These are phyloP conservation scores for Electrophaes corylata DNA, from an alignment of 2,888 invertebrate species.

Conservation along the genomic window DNA sequence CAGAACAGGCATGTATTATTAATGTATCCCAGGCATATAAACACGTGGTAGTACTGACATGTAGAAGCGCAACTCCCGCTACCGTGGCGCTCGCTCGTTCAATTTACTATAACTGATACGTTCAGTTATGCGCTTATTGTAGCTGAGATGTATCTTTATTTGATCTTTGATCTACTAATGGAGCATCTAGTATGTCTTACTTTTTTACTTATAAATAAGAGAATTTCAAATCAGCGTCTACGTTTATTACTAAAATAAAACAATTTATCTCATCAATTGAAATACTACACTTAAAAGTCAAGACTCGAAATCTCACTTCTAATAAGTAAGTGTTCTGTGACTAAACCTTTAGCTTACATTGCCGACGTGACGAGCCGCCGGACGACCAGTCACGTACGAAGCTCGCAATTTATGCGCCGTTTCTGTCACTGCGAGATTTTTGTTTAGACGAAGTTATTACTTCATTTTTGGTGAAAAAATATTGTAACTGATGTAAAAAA, in stretches of 20 bases:
- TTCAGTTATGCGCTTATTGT: not conserved
- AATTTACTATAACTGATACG: not conserved
- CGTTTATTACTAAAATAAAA: no score
- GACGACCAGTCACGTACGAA: constrained; percentile 21
- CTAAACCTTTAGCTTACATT: constrained; percentile 10
- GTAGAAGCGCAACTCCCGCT: constrained; percentile 15
- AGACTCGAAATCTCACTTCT: constrained; percentile 5
- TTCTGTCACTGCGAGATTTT: constrained; percentile 20
- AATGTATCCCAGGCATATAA: constrained; percentile 31
- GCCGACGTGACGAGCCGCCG: constrained; percentile 24
- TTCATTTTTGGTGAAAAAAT: not conserved
- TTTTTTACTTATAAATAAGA: no score
- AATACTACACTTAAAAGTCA: not conserved
- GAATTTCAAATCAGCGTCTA: no score
- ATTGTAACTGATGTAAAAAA: not conserved
- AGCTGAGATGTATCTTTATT: no score
- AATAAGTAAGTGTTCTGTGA: constrained; percentile 3
- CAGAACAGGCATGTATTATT: constrained; percentile 45
- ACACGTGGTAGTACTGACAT: not conserved
- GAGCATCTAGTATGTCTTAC: no score
- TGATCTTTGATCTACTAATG: no score
- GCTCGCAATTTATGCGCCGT: constrained; percentile 25
- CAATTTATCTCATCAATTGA: no score
- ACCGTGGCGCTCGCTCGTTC: no score
- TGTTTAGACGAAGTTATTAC: constrained; percentile 15